Percentiles rank a stretch among this genome's conserved stretches.
Conservation (phyloP, 2,888 invertebrate species). For the Noctua janthina region DNA sequence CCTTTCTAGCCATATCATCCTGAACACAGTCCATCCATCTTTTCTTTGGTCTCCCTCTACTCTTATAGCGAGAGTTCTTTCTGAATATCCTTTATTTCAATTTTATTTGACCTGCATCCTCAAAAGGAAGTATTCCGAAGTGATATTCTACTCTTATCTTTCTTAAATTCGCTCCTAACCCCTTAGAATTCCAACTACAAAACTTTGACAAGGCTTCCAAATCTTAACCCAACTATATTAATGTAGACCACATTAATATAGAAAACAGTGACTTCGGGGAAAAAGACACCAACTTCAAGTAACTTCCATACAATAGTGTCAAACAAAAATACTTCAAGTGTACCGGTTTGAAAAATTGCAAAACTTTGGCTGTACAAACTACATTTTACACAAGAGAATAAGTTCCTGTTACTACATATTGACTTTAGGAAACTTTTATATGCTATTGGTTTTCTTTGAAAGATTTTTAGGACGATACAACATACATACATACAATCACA, state of each 20-base stretch:
- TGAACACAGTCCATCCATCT: too few species aligned
- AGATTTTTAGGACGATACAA: too few species aligned
- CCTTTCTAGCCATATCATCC: too few species aligned
- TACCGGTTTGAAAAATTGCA: slow-evolving; percentile 37
- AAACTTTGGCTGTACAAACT: slow-evolving; percentile 22
- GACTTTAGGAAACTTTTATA: slow-evolving; percentile 19
- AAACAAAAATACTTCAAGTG: slow-evolving; percentile 25
- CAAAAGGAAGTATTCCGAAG: background rate
- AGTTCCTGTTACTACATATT: background rate
- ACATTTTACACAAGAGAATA: slow-evolving; percentile 1
- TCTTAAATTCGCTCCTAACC: background rate
- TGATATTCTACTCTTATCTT: too few species aligned
- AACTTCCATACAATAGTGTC: background rate
- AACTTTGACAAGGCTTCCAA: background rate
- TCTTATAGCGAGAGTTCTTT: too few species aligned
- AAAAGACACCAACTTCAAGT: background rate
- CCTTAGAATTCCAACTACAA: background rate
- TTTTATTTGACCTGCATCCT: background rate
- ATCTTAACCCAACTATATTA: background rate
- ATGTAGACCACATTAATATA: background rate
- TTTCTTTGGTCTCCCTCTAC: too few species aligned
- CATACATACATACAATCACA: too few species aligned
- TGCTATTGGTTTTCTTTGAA: background rate
- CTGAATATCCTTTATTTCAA: background rate
- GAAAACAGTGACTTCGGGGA: too few species aligned